These are phyloP conservation scores for Sepiola atlantica DNA, from an alignment of 2,888 invertebrate species.

Conservation along the genomic window DNA sequence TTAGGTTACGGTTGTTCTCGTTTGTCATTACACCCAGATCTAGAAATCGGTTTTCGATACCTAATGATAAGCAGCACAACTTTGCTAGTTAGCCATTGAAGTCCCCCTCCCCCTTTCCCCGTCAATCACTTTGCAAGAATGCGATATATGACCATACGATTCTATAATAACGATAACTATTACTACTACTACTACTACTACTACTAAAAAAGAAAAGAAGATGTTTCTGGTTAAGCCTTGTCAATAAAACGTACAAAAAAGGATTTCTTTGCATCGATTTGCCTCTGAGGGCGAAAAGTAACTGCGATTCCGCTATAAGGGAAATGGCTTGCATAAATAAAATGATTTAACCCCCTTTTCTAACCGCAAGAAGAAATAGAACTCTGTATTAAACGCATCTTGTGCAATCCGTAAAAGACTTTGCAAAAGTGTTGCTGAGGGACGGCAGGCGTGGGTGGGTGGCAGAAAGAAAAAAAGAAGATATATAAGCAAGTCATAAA, in stretches of 20 bases:
- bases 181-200: background rate
- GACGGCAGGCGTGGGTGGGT: too few relatives aligned
- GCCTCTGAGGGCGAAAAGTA: background rate
- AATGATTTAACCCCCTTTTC: conserved; percentile 32
- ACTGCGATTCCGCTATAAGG: background rate
- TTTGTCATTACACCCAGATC: too few relatives aligned
- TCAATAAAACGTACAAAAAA: conserved; percentile 32
- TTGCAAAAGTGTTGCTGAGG: background rate
- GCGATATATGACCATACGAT: background rate
- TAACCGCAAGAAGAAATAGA: background rate
- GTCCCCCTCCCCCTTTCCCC: background rate
- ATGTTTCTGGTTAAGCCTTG: background rate
- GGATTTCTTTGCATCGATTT: background rate
- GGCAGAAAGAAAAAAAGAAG: background rate
- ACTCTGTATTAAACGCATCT: background rate
- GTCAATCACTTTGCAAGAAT: background rate
- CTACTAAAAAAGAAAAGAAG: background rate
- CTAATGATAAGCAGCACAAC: background rate
- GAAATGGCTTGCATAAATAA: background rate
- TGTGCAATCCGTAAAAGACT: background rate
- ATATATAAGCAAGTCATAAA: background rate
- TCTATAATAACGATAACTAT: too few relatives aligned
- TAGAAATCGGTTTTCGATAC: background rate
- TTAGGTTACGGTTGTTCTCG: too few relatives aligned
- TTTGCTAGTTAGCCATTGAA: background rate